Evolutionary conservation across 2,888 invertebrate genomes (phyloP), one percentile per base, ranked within the genome.

Genomic region (Xestia ashworthii): DNA sequence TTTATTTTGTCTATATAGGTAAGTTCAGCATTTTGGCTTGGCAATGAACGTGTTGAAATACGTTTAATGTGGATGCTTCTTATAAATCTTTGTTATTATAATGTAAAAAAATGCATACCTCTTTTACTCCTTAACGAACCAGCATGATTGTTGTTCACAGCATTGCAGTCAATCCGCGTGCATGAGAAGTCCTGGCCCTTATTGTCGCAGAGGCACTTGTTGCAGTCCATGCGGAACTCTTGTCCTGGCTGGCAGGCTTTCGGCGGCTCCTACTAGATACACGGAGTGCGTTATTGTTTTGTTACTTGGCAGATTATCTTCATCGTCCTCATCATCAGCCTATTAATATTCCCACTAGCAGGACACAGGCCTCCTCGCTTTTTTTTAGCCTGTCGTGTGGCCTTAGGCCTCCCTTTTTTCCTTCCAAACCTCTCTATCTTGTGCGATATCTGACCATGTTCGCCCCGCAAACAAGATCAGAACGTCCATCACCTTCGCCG

Each of bases 221-320:
- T 97, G 92, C 97, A 97, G 91, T 97, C 96, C 93, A 95, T 84
- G 9, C 96, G 93, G 91, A 97, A 97, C 89, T 94, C 94, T 71
- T 90, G 90, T 0, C 95, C 94, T 0, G 97, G 96, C 83, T 93
- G 91, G 90, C 97, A 97, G 83, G 91, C 79, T 85, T 95, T 96
- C 68, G 92, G 91, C 86, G 91, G 74, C 82, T 93, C 95, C 95
- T 94, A 91, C 91, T 93, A 90, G 76, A 80, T 83, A 92, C 83
- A 92, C 79, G 89, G 71, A 81, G 76, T 81, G 64, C 68, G 66
- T 82, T 84, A 87, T 87, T 90, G 91, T 91, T 91, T n/a, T 81
- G 81, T 82, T 70, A 55, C 44, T 81, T 55, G 14, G 41, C 11
- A 25, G 9, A 53, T 38, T 46, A 32, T 3, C 32, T 32, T 32